phyloP scores from a whole-genome alignment of 2,888 invertebrate species.

The Dioctria rufipes region DNA sequence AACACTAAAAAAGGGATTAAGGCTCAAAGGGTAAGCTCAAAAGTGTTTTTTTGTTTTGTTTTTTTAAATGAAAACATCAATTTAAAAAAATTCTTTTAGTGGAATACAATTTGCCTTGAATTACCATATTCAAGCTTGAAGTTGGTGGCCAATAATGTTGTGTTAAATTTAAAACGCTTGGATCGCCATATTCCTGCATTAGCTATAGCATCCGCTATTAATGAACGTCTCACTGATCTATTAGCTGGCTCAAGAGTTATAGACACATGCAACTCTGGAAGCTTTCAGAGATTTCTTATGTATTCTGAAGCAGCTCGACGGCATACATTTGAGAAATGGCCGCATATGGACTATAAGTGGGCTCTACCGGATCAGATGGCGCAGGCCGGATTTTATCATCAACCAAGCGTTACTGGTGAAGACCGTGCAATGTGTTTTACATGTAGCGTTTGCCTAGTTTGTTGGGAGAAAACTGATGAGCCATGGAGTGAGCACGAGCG shows the following conservation, averaged over 20 bases:
- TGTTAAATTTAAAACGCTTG: slow-evolving; percentile 86
- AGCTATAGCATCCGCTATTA: slow-evolving; percentile 90
- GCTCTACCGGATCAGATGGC: slow-evolving; percentile 97
- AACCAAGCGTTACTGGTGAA: slow-evolving; percentile 90
- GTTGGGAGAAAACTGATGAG: slow-evolving; percentile 97
- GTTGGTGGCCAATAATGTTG: slow-evolving; percentile 84
- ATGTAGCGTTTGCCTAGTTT: slow-evolving; percentile 93
- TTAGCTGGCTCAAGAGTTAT: slow-evolving; percentile 72
- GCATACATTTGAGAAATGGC: slow-evolving; percentile 95
- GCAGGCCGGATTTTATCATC: slow-evolving; percentile 96
- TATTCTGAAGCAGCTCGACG: slow-evolving; percentile 92
- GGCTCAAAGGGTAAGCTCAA: slow-evolving; percentile 84
- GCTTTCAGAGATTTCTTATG: slow-evolving; percentile 78
- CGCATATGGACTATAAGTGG: slow-evolving; percentile 98
- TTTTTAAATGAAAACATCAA: background rate
- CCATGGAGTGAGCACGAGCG: slow-evolving; percentile 98
- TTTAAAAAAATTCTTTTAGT: slow-evolving; percentile 73
- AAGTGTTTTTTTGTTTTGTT: too few relatives aligned
- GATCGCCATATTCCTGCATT: slow-evolving; percentile 88
- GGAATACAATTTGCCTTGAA: slow-evolving; percentile 91
- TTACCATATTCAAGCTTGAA: slow-evolving; percentile 85
- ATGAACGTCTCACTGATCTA: slow-evolving; percentile 87
- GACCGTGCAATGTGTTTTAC: slow-evolving; percentile 98
- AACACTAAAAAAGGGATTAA: slow-evolving; percentile 88
- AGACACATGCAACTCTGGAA: slow-evolving; percentile 69